Evolutionary conservation across 2,888 invertebrate genomes (phyloP).

Genomic region (Mimas tiliae): DNA sequence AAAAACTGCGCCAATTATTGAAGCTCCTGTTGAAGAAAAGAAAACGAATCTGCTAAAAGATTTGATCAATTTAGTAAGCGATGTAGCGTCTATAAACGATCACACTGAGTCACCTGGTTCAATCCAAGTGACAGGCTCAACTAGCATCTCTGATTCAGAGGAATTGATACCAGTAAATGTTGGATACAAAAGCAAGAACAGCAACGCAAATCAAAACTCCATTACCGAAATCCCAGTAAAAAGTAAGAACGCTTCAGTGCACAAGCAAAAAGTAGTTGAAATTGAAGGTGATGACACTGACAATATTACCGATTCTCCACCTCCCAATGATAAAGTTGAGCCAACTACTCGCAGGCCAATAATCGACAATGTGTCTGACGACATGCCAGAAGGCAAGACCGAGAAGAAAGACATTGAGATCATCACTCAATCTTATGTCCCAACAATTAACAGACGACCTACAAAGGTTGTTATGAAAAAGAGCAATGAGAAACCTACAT

Average conservation of each 20-base stretch:
- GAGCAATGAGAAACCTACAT: slow-evolving; percentile 49
- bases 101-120: slow-evolving; percentile 57
- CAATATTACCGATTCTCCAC: slow-evolving; percentile 67
- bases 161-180: slow-evolving; percentile 75
- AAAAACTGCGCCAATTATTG: slow-evolving; percentile 64
- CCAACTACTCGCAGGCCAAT: slow-evolving; percentile 72
- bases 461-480: slow-evolving; percentile 73
- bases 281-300: slow-evolving; percentile 72
- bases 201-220: slow-evolving; percentile 73
- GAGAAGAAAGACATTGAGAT: slow-evolving; percentile 74
- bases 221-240: slow-evolving; percentile 74
- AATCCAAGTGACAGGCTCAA: slow-evolving; percentile 44
- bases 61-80: slow-evolving; percentile 74
- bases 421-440: slow-evolving; percentile 72
- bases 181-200: slow-evolving; percentile 78
- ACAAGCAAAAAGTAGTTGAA: slow-evolving; percentile 67
- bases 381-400: slow-evolving; percentile 53
- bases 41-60: slow-evolving; percentile 67
- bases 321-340: slow-evolving; percentile 71
- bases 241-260: slow-evolving; percentile 54
- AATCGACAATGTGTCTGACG: slow-evolving; percentile 75
- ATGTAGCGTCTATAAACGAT: slow-evolving; percentile 76
- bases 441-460: slow-evolving; percentile 67
- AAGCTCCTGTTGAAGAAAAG: slow-evolving; percentile 49
- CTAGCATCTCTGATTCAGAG: slow-evolving; percentile 70